Evolutionary conservation across 2,797 vertebrate genomes (phyloP), one percentile per base, ranked within the genome.

Genomic region (Aeoliscus strigatus): DNA sequence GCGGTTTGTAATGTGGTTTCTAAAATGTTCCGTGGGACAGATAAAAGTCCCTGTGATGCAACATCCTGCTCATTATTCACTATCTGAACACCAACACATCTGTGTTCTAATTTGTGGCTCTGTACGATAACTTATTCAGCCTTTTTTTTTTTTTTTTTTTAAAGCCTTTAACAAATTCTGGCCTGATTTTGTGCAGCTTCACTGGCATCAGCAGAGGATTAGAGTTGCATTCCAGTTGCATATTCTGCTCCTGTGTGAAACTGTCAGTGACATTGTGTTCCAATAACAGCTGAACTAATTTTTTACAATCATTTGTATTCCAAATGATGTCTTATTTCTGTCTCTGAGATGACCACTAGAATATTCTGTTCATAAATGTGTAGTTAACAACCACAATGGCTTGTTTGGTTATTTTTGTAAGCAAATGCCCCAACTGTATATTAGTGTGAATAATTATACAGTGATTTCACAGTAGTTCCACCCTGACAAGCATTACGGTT

Each of bases 291-390:
- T 41, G 1, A 46, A n/a, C 9, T 23, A 28, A 34, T 26, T 46
- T 54, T 25, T 49, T 21, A 21, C 18, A 21, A 6, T 21, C 3
- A 21, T 21, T 27, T 4, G 34, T 23, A 16, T 29, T 16, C 2
- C 21, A 7, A 41, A 55, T 30, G 27, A 56, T 26, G 9, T 51
- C 13, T 60, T 65, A 48, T 59, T 68, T 46, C 54, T 71, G 51
- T 48, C 62, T 69, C 31, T 66, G 8, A 67, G 70, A 77, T 78
- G 49, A 89, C 81, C 80, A 83, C 79, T 81, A 62, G 54, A 76
- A 58, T 43, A 42, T 51, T 40, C 62, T 86, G 80, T 84, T 83
- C 88, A 89, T 89, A 87, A 86, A 87, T 34, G 31, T 50, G 9
- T 39, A 53, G 53, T 69, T 63, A 56, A 53, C 54, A 44, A 69